Evolutionary conservation across 2,797 vertebrate species (phyloP).

Genomic region (Otolemur crassicaudatus): DNA sequence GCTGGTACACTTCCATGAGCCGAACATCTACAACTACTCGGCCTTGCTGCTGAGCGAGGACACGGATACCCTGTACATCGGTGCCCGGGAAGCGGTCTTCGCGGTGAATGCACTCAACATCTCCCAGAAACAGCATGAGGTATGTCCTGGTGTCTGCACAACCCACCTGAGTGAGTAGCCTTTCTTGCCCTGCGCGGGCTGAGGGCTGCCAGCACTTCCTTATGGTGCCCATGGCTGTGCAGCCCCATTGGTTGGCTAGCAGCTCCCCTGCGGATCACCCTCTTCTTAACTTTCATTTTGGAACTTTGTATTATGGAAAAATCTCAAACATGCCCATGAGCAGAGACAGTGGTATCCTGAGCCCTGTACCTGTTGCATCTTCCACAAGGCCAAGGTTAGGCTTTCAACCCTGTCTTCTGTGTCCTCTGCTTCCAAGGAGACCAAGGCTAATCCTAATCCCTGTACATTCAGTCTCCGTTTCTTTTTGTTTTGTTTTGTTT

Average conservation of each 20-base stretch:
- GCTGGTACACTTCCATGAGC: conserved; percentile 93
- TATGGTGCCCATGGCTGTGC: fast-evolving
- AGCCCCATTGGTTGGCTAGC: background rate
- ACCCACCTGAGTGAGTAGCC: background rate
- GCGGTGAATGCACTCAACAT: conserved; percentile 92
- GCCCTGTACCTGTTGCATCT: fast-evolving
- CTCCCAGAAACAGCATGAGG: conserved; percentile 93
- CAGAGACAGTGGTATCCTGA: background rate
- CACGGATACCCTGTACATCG: conserved; percentile 92
- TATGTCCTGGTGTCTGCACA: conserved; percentile 71
- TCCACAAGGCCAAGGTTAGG: background rate
- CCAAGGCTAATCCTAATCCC: background rate
- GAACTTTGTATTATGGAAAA: background rate
- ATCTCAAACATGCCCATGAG: background rate
- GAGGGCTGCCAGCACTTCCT: fast-evolving
- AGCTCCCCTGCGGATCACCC: background rate
- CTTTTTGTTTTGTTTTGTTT: too few species aligned
- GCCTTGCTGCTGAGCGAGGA: conserved; percentile 94
- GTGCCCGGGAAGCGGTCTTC: conserved; percentile 95
- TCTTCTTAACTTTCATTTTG: background rate
- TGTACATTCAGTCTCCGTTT: background rate
- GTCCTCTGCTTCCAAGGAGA: background rate
- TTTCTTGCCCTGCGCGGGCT: fast-evolving
- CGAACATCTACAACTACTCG: conserved; percentile 95
- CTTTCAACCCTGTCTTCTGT: background rate